Conservation (phyloP, 1,140 invertebrate species). For the Hyposmocoma kahamanoa region DNA sequence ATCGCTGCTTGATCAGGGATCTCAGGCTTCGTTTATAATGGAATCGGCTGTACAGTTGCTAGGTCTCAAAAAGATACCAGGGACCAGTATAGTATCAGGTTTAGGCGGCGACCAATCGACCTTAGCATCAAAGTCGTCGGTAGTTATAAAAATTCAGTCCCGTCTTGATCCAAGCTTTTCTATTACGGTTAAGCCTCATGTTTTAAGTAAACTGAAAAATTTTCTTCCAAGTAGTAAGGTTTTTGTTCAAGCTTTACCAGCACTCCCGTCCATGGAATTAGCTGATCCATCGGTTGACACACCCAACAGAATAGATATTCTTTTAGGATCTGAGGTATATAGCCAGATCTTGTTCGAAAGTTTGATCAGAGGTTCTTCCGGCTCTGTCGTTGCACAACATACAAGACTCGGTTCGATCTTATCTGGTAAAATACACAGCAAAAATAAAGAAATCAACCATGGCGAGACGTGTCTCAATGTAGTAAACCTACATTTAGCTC, state of each 20-base stretch:
- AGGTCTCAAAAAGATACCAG: constrained; percentile 15
- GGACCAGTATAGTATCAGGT: constrained; percentile 11
- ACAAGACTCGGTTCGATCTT: no score
- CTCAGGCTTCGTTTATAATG: constrained; percentile 16
- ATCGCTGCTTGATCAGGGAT: constrained; percentile 21
- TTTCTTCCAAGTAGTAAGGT: constrained; percentile 11
- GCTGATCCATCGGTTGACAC: constrained; percentile 4
- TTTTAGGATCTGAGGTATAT: constrained; percentile 9
- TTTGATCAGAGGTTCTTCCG: no score
- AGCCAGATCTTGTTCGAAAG: no score
- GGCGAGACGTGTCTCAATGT: no score
- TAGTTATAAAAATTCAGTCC: constrained; percentile 16
- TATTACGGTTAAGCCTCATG: constrained; percentile 15
- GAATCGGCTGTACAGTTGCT: constrained; percentile 15
- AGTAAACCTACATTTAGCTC: no score
- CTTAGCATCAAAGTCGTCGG: constrained; percentile 11
- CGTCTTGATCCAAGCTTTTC: constrained; percentile 15
- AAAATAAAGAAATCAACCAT: no score
- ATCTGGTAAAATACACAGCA: no score
- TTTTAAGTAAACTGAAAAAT: constrained; percentile 14
- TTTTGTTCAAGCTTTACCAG: background rate
- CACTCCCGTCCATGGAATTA: background rate
- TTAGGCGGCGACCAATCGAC: constrained; percentile 9
- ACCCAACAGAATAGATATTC: constrained; percentile 9
- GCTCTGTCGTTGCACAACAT: no score